Conservation (phyloP, 1,140 invertebrate genomes). For the Gonatopus flavifemur region DNA sequence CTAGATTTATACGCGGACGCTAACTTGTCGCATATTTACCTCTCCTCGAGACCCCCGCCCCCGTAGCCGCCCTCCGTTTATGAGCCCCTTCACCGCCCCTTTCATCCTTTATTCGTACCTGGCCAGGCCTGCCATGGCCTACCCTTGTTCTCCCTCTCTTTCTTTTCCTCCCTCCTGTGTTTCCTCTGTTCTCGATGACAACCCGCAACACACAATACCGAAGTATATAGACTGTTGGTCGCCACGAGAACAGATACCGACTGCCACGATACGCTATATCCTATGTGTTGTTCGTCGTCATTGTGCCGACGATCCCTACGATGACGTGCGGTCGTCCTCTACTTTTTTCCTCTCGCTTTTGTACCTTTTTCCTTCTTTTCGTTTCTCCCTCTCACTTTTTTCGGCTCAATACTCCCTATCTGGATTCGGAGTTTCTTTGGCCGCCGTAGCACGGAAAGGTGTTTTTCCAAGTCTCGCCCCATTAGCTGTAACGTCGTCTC, state of each 20-base stretch:
- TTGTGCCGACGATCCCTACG: too few species aligned
- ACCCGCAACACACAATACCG: conserved; percentile 28
- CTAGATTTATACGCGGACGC: conserved; percentile 57
- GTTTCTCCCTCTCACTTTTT: conserved; percentile 12
- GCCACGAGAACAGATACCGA: conserved; percentile 29
- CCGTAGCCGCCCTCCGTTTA: too few species aligned
- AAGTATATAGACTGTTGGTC: conserved; percentile 29
- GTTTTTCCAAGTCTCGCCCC: too few species aligned
- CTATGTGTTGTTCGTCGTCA: too few species aligned
- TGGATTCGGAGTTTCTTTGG: too few species aligned
- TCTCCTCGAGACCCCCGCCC: conserved; percentile 19
- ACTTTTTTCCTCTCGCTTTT: conserved; percentile 7
- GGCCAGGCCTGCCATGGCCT: not conserved
- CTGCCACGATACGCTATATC: conserved; percentile 20
- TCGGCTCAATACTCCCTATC: too few species aligned
- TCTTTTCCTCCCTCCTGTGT: conserved; percentile 16
- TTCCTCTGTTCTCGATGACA: conserved; percentile 31
- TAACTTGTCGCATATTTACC: conserved; percentile 59
- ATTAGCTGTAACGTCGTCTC: too few species aligned
- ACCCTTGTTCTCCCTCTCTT: not conserved
- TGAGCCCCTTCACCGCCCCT: too few species aligned
- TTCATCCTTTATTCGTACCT: too few species aligned
- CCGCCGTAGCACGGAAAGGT: too few species aligned
- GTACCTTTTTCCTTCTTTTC: not conserved
- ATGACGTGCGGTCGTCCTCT: too few species aligned